phyloP scores from a whole-genome alignment of 2,113 vertebrate genomes.

The Elachura formosa region DNA sequence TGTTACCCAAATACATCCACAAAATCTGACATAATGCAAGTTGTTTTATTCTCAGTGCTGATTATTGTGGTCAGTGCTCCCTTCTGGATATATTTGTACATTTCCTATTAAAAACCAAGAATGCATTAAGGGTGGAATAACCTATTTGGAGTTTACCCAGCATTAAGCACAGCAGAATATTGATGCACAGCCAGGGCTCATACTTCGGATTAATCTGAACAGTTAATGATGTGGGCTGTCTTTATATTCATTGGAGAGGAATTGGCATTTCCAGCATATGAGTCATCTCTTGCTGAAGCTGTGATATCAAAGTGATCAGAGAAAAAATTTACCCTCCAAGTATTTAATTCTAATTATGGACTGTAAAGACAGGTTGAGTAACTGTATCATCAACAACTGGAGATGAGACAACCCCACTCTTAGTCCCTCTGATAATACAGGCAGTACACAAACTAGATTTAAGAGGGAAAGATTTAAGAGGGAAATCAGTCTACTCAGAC shows the following conservation, averaged over 20 bases:
- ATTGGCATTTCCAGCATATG: background rate
- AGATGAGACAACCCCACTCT: background rate
- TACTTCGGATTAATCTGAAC: background rate
- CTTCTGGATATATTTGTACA: background rate
- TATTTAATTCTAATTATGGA: background rate
- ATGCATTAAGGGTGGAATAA: background rate
- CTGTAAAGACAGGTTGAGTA: background rate
- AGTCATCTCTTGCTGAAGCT: background rate
- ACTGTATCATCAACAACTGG: background rate
- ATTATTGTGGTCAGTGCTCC: background rate
- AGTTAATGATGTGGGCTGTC: background rate
- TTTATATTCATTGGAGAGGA: background rate
- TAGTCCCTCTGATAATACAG: background rate
- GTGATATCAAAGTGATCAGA: background rate
- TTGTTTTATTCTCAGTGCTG: background rate
- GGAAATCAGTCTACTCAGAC: background rate
- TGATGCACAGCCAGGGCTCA: background rate
- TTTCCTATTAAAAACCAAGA: background rate
- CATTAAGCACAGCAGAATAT: background rate
- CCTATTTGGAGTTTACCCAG: background rate
- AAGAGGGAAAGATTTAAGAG: background rate
- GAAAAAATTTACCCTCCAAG: background rate
- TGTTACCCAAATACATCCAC: background rate
- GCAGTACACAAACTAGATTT: background rate
- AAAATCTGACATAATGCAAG: background rate